Evolutionary conservation across 1,140 invertebrate genomes (phyloP), one percentile per base, ranked within the genome.

Genomic region (Bombus consobrinus): DNA sequence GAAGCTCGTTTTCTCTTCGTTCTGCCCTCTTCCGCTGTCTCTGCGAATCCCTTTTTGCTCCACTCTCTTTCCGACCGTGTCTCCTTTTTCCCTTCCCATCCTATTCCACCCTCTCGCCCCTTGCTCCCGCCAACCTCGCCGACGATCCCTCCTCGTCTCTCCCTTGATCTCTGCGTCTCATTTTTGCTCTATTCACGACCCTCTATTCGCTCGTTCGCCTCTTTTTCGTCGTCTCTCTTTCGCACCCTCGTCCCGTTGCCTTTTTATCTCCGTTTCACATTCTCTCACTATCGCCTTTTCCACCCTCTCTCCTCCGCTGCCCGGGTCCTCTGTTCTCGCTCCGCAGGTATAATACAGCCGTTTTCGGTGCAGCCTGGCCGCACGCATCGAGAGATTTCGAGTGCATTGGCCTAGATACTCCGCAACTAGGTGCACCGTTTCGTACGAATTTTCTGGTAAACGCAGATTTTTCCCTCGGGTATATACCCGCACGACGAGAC

Each of bases 351-450:
- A 77, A 86, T 78, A 83, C 83, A 88, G 62, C 69, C 71, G 69
- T 89, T 89, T 89, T 88, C 79, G 83, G 47, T 72, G 87, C 83
- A 86, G 9, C 43, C n/a, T 4, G 5, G 64, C 53, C 41, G 62
- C 57, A 37, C 39, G 88, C 78, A 88, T 88, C 87, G 84, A 81
- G 41, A 73, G 88, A 86, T 89, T 73, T 87, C 57, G 47, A 86
- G 87, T 81, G 47, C 87, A 80, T 72, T 59, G 88, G 71, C 87
- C 88, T 86, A 87, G 85, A 89, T 89, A 86, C 68, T 28, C 22
- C 1, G 41, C 74, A 47, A 9, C 43, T 8, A n/a, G 37, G 62
- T 10, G 75, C 73, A 10, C 32, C 37, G 77, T n/a, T 88, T 71
- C 25, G 34, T 47, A 28, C 39, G 25, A 84, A 83, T 89, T 84